Conservation (phyloP, 2,113 vertebrate species). For the Paralichthys olivaceus region DNA sequence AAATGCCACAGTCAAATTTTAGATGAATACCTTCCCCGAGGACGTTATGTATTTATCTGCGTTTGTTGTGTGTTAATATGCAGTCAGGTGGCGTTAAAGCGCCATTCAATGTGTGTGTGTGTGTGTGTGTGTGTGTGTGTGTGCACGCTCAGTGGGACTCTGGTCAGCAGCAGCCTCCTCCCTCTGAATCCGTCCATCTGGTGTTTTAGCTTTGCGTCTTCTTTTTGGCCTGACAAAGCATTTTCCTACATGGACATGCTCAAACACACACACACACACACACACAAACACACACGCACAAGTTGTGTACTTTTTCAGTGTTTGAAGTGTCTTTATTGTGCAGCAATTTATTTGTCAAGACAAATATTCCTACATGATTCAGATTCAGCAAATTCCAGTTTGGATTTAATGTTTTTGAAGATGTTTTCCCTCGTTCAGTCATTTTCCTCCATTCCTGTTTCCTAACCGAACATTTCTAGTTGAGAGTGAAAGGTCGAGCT, state of each 20-base stretch:
- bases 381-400: too few species aligned
- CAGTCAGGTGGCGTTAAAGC: too few species aligned
- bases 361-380: too few species aligned
- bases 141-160: constrained; percentile 36
- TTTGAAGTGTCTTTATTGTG: too few species aligned
- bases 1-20: too few species aligned
- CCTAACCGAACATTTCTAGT: constrained; percentile 17
- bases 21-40: too few species aligned
- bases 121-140: constrained; percentile 9
- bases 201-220: constrained; percentile 51
- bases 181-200: constrained; percentile 65
- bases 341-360: too few species aligned
- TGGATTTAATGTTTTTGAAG: constrained; percentile 3
- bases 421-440: neutral
- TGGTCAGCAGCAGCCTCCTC: constrained; percentile 45
- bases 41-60: too few species aligned
- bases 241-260: constrained; percentile 25
- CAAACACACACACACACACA: neutral
- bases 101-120: neutral
- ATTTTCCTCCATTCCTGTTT: constrained; percentile 11
- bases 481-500: constrained; percentile 33
- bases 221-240: constrained; percentile 40
- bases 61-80: too few species aligned
- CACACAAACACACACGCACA: too few species aligned
- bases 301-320: too few species aligned